Conservation (phyloP, 2,888 invertebrate species). For the Eutolmus rufibarbis region DNA sequence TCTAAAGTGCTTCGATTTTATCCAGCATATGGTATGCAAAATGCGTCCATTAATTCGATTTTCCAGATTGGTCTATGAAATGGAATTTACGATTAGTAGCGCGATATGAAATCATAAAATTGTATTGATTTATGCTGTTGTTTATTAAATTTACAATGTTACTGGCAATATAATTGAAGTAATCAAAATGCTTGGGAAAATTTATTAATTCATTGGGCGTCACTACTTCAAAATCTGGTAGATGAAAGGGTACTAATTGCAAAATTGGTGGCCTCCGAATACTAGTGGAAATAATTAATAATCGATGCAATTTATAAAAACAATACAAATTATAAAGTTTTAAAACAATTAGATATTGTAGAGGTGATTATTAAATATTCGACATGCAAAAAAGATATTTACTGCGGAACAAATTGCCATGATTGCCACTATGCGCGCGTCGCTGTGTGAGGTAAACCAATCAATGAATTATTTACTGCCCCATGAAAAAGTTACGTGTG, state of each 20-base stretch:
- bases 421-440: not conserved
- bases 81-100: not conserved
- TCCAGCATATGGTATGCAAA: not conserved
- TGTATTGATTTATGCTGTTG: not conserved
- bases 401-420: not conserved
- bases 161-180: not conserved
- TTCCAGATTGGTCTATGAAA: not conserved
- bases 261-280: not conserved
- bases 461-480: not conserved
- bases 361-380: not conserved
- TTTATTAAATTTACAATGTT: not conserved
- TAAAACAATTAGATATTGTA: not conserved
- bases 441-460: not conserved
- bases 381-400: not conserved
- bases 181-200: not conserved
- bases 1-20: not conserved
- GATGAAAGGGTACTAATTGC: not conserved
- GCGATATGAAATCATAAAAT: not conserved
- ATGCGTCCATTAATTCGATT: not conserved
- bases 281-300: not conserved
- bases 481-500: not conserved
- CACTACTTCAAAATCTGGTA: not conserved
- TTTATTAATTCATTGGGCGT: not conserved
- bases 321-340: not conserved
- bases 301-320: not conserved